Conservation (phyloP, 2,113 vertebrate species). For the Rattus norvegicus region GRCr8 NC_086029.1:90564501-90565000, state of each 20-base stretch:
- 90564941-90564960: neutral
- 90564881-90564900: neutral
- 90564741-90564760: slow-evolving; percentile 57
- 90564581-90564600: neutral
- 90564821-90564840: neutral
- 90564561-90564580: neutral
- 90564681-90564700: slow-evolving; percentile 60
- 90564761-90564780: slow-evolving; percentile 4
- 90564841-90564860: slow-evolving; percentile 23
- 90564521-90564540: neutral
- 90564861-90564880: slow-evolving; percentile 29
- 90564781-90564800: slow-evolving; percentile 37
- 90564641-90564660: slow-evolving; percentile 11
- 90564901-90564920: neutral
- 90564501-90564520: slow-evolving; percentile 19
- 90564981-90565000: neutral
- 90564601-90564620: slow-evolving; percentile 54
- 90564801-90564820: neutral
- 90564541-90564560: neutral
- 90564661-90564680: neutral
- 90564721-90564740: slow-evolving; percentile 54
- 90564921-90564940: neutral
- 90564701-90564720: slow-evolving; percentile 59
- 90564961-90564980: neutral
- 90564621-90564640: slow-evolving; percentile 24